phyloP scores from a whole-genome alignment of 2,113 vertebrate genomes.

The Coracopsis vasa region DNA sequence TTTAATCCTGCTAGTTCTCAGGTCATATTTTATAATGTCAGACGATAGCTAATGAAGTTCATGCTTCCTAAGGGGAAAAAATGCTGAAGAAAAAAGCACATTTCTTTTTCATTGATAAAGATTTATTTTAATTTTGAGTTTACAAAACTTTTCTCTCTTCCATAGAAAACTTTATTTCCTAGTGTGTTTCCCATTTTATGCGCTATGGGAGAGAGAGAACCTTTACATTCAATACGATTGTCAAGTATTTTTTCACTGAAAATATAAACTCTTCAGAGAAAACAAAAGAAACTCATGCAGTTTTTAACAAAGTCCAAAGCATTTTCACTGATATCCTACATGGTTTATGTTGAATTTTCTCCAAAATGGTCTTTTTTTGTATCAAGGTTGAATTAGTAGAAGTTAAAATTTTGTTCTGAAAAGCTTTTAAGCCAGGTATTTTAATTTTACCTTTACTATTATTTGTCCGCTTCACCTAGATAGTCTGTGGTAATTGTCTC shows the following conservation, averaged over 20 bases:
- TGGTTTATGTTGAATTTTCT: not conserved
- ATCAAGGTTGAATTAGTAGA: not conserved
- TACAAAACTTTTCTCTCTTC: not conserved
- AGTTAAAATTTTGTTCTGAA: not conserved
- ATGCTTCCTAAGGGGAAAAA: not conserved
- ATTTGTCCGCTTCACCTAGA: not conserved
- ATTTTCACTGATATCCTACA: not conserved
- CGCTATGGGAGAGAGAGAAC: not conserved
- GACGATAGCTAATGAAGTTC: not conserved
- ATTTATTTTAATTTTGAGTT: not conserved
- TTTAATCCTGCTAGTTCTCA: not conserved
- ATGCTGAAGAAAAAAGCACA: accelerated
- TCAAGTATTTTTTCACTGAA: not conserved
- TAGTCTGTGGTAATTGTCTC: not conserved
- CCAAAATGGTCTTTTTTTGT: not conserved
- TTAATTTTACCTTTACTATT: not conserved
- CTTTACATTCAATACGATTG: not conserved
- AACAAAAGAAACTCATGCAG: not conserved
- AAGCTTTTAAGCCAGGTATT: not conserved
- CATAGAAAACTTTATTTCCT: not conserved
- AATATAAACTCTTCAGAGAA: not conserved
- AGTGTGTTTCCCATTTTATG: not conserved
- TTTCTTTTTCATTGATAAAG: not conserved
- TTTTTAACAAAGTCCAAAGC: not conserved
- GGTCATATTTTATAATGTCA: not conserved